These are phyloP conservation scores for Drymodes brunneopygia DNA, from an alignment of 2,113 vertebrate species.

Conservation along the genomic window DNA sequence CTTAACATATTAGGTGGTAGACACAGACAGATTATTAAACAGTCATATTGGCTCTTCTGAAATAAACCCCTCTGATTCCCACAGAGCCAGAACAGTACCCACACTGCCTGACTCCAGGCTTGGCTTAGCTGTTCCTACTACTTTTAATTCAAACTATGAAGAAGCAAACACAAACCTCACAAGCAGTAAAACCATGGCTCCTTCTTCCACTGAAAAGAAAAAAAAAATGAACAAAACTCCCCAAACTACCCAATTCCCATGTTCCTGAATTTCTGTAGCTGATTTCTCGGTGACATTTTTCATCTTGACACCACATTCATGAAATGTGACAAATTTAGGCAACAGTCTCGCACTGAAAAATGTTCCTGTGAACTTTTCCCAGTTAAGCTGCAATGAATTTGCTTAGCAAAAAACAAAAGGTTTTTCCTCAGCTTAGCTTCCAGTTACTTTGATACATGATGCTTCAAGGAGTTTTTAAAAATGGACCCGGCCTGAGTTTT, in stretches of 20 bases:
- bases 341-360: conserved; percentile 37
- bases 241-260: background rate
- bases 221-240: background rate
- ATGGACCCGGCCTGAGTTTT: background rate
- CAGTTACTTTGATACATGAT: conserved; percentile 56
- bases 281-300: conserved; percentile 46
- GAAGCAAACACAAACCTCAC: background rate
- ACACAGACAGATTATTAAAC: background rate
- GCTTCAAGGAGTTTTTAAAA: conserved; percentile 40
- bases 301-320: conserved; percentile 53
- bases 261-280: conserved; percentile 25
- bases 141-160: background rate
- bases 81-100: background rate
- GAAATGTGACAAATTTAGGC: conserved; percentile 44
- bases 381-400: conserved; percentile 54
- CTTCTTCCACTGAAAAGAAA: background rate
- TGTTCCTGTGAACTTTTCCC: conserved; percentile 32
- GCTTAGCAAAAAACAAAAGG: conserved; percentile 53
- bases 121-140: background rate
- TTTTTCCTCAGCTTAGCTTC: conserved; percentile 34
- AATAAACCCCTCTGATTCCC: background rate
- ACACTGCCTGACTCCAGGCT: background rate
- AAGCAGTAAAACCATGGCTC: background rate
- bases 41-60: background rate
- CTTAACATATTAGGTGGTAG: background rate